Conservation (phyloP, 1,140 invertebrate species). For the Ostrea denselamellosa region DNA sequence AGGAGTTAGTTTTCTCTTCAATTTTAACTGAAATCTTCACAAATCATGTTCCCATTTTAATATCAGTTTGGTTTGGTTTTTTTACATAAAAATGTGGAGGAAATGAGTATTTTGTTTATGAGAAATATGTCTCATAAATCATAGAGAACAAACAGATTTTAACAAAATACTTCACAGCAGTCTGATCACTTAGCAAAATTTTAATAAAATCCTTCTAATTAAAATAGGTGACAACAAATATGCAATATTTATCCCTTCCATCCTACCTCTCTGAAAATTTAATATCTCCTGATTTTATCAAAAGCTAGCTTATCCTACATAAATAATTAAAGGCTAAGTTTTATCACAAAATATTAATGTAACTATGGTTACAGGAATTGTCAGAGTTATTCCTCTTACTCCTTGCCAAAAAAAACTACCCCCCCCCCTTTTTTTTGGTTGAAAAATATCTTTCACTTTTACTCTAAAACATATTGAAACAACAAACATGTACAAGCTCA, state of each 20-base stretch:
- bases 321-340: constrained; percentile 5
- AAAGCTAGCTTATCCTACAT: constrained; percentile 23
- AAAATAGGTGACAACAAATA: neutral
- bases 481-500: neutral
- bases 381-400: neutral
- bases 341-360: constrained; percentile 26
- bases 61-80: no score
- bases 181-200: neutral
- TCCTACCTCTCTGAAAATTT: constrained; percentile 17
- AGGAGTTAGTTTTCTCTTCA: no score
- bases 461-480: neutral
- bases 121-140: constrained; percentile 8
- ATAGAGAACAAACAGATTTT: neutral
- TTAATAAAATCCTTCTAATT: constrained; percentile 20
- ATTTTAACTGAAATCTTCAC: no score
- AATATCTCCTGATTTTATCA: constrained; percentile 20
- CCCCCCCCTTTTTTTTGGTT: neutral
- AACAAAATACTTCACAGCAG: neutral
- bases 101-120: neutral
- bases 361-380: neutral
- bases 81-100: neutral
- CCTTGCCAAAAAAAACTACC: neutral
- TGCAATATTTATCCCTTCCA: constrained; percentile 35
- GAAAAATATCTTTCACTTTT: neutral
- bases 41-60: no score